These are phyloP conservation scores for Papilio polyxenes DNA, from an alignment of 1,140 invertebrate species.

Conservation along the genomic window DNA sequence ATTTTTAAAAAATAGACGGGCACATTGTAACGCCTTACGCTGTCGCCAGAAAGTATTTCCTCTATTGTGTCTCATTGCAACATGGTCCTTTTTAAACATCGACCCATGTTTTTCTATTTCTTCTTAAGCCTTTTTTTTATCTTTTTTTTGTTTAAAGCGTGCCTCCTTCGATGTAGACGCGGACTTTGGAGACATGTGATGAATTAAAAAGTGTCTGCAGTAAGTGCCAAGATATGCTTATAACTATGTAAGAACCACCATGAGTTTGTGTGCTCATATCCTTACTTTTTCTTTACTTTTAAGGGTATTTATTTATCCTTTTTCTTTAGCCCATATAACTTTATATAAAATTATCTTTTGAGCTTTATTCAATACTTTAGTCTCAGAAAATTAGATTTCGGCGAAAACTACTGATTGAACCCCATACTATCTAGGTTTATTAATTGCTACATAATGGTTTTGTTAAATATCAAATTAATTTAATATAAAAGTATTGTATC, in stretches of 20 bases:
- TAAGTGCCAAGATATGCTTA: slow-evolving; percentile 66
- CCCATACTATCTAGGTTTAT: not conserved
- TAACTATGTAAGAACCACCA: slow-evolving; percentile 51
- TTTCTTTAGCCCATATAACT: not conserved
- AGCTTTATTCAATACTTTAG: not conserved
- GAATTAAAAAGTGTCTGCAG: slow-evolving; percentile 69
- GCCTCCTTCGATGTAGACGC: slow-evolving; percentile 60
- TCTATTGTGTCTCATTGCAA: slow-evolving; percentile 69
- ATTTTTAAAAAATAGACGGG: slow-evolving; percentile 43
- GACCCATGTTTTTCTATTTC: slow-evolving; percentile 61
- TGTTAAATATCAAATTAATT: not conserved
- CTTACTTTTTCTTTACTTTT: not conserved
- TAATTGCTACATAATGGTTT: not conserved
- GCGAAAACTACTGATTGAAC: not conserved
- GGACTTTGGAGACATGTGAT: slow-evolving; percentile 65
- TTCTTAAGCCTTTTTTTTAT: slow-evolving; percentile 57
- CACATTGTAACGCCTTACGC: slow-evolving; percentile 51
- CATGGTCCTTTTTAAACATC: slow-evolving; percentile 70
- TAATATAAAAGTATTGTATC: not conserved
- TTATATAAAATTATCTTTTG: not conserved
- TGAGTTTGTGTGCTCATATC: not conserved
- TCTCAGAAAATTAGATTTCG: not conserved
- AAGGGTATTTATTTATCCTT: slow-evolving; percentile 13
- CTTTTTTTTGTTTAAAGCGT: slow-evolving; percentile 63
- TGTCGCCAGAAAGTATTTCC: slow-evolving; percentile 69